Evolutionary conservation across 1,140 invertebrate species (phyloP), one percentile per base, ranked within the genome.

Genomic region (Chelonus insularis): DNA sequence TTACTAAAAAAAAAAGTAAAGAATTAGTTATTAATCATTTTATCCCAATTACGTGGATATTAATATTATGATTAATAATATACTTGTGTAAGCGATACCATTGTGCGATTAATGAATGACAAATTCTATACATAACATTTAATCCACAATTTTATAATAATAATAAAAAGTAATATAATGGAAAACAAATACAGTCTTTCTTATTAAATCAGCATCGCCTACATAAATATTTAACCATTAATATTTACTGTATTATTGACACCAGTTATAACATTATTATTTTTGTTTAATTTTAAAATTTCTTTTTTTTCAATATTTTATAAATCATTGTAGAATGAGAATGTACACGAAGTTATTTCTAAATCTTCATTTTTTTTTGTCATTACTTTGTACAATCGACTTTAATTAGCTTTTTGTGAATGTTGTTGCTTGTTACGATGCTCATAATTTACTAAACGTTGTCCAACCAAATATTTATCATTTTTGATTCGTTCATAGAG

Each of bases 401-500:
- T n/a, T 80, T 78, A 81, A 71, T 72, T 77, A 11, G 72, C 69
- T 47, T 61, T 69, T 47, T 66, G 75, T 41, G 61, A 77, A 68
- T 61, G 73, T 64, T 67, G 68, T 68, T 72, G 72, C 69, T 87
- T 86, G 63, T 86, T 86, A 57, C 88, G 83, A 76, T 91, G 89
- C 74, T 98, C 93, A 77, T 98, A 98, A 81, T 98, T 98, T 0
- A 98, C 95, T 55, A 98, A 85, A 57, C 94, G 86, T 71, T 95
- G 91, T 0, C 96, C 96, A 1, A 98, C 95, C 20, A 98, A 85
- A 83, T 98, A 99, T 83, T 99, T 99, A 76, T 99, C 97, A 83
- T 99, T 98, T 80, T 97, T 97, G 73, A 99, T 99, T 79, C 98
- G 96, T 75, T 99, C 94, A 75, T 98, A 98, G 0, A 99, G 84